A percentile compares a stretch with the other conserved stretches of the same genome.
These are phyloP conservation scores for Neopipo cinnamomea DNA, from an alignment of 2,113 vertebrate genomes.

Conservation along the genomic window DNA sequence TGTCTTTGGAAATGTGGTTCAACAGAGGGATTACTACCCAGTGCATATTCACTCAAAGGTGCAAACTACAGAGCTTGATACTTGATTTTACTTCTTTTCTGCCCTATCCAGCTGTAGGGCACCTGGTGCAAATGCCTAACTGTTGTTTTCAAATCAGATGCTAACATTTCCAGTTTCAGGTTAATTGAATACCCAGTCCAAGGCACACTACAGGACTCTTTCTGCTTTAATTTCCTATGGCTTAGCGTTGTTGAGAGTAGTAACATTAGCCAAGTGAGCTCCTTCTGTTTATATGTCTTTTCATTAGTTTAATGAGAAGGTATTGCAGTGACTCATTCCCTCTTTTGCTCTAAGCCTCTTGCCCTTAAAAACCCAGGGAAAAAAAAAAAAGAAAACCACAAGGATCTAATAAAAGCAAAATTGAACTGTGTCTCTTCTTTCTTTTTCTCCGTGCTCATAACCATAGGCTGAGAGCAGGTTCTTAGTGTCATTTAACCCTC, in stretches of 20 bases:
- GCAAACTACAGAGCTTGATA: not conserved
- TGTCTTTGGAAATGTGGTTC: not conserved
- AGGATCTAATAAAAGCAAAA: constrained; percentile 19
- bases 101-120: not conserved
- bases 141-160: not conserved
- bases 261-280: not conserved
- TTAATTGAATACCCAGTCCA: not conserved
- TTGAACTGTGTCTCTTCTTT: not conserved
- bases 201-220: not conserved
- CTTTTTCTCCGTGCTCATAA: not conserved
- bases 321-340: constrained; percentile 13
- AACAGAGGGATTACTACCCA: not conserved
- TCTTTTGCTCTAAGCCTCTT: not conserved
- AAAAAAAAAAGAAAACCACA: not conserved
- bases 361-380: not conserved
- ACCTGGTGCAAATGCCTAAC: not conserved
- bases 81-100: not conserved
- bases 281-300: not conserved
- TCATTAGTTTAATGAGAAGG: constrained; percentile 54
- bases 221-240: not conserved
- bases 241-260: not conserved
- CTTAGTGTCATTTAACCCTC: not conserved
- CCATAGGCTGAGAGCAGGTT: not conserved
- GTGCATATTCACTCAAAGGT: not conserved
- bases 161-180: constrained; percentile 7